These are phyloP conservation scores for Cyaniris semiargus DNA, from an alignment of 2,888 invertebrate genomes.

Conservation along the genomic window DNA sequence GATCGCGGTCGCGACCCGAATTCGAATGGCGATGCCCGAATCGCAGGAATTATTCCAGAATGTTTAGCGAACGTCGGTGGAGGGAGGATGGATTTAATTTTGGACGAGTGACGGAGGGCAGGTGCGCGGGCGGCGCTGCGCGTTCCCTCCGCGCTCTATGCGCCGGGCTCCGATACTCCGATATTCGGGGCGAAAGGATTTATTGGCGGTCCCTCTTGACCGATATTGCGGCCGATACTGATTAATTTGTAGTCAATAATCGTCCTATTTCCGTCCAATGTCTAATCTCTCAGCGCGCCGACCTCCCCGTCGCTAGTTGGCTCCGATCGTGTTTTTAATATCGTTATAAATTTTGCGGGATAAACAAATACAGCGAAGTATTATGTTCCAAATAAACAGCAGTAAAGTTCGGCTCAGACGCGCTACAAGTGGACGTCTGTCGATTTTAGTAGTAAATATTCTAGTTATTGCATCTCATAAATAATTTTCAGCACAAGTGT, in stretches of 20 bases:
- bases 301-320: constrained; percentile 35
- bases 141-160: constrained; percentile 57
- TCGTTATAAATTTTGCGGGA: constrained; percentile 1
- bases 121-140: constrained; percentile 77
- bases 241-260: constrained; percentile 43
- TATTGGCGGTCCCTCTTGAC: not conserved
- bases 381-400: constrained; percentile 17
- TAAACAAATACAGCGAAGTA: constrained; percentile 11
- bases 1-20: constrained; percentile 80
- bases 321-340: not conserved
- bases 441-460: constrained; percentile 33
- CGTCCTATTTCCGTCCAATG: constrained; percentile 33
- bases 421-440: constrained; percentile 30
- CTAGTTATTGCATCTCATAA: not conserved
- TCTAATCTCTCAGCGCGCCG: constrained; percentile 34
- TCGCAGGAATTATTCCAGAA: constrained; percentile 81
- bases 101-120: constrained; percentile 81
- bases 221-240: constrained; percentile 47
- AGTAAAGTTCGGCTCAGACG: not conserved
- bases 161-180: constrained; percentile 47
- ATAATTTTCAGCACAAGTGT: not conserved
- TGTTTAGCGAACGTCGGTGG: constrained; percentile 71
- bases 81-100: constrained; percentile 80
- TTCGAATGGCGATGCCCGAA: constrained; percentile 79
- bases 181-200: constrained; percentile 42